Conservation (phyloP, 2,797 vertebrate genomes). For the Petrocephalus sullivani region DNA sequence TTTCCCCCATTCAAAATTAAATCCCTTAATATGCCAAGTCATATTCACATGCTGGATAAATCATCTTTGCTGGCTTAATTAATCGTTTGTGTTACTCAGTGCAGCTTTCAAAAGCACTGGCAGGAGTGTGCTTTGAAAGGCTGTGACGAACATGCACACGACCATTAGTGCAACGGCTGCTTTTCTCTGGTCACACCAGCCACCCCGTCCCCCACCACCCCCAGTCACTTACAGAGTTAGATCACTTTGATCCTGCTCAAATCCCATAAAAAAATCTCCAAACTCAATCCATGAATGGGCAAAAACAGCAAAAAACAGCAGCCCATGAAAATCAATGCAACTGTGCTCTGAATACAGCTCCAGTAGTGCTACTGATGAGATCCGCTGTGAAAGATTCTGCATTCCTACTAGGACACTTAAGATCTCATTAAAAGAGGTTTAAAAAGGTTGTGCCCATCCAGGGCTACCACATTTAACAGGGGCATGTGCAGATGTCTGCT, state of each 20-base stretch:
- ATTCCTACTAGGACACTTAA: background rate
- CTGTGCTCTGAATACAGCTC: background rate
- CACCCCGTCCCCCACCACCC: too few species aligned
- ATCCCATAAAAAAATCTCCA: background rate
- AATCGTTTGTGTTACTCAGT: background rate
- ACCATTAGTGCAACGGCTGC: background rate
- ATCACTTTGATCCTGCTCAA: background rate
- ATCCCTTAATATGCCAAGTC: background rate
- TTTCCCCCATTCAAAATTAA: background rate
- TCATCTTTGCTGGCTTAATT: slow-evolving; percentile 13
- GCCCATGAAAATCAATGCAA: background rate
- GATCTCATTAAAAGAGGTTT: background rate
- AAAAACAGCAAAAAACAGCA: background rate
- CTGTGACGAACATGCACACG: background rate
- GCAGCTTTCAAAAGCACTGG: background rate
- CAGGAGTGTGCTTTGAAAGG: background rate
- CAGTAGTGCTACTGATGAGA: background rate
- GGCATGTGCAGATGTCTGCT: background rate
- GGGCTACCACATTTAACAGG: background rate
- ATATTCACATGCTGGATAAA: slow-evolving; percentile 17
- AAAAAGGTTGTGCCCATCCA: background rate
- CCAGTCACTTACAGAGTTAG: too few species aligned
- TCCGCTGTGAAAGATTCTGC: background rate
- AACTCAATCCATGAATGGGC: background rate
- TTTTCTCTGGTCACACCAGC: background rate